A percentile compares a stretch with the other conserved stretches of the same genome.
Conservation (phyloP, 2,888 invertebrate genomes). For the Pterobdella sp. region DNA sequence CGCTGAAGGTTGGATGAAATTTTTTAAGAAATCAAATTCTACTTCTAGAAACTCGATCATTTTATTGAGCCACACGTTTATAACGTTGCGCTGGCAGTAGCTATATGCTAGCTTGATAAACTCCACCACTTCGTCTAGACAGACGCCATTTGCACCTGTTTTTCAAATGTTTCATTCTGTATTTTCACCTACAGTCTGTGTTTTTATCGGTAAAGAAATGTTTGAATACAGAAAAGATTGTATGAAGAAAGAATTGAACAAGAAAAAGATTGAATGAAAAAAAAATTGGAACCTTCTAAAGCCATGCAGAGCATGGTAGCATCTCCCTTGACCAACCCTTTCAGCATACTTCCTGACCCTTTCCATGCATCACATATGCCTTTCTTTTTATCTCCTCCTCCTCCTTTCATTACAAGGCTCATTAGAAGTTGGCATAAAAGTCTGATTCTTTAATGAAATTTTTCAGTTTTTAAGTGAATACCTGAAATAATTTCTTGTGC, state of each 20-base stretch:
- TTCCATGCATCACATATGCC: not conserved
- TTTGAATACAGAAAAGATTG: too few species aligned
- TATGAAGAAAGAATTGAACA: too few species aligned
- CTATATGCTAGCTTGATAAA: conserved; percentile 48
- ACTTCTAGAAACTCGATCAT: conserved; percentile 34
- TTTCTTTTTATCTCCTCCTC: not conserved
- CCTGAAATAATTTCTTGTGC: conserved; percentile 49
- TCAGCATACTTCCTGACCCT: not conserved
- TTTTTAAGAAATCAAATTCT: not conserved
- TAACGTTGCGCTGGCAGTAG: conserved; percentile 50
- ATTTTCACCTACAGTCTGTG: too few species aligned
- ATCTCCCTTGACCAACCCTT: not conserved
- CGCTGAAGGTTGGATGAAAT: not conserved
- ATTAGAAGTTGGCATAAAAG: not conserved
- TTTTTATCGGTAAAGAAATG: too few species aligned
- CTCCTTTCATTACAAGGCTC: too few species aligned
- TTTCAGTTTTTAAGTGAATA: conserved; percentile 30
- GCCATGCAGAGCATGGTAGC: conserved; percentile 1
- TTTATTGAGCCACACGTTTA: conserved; percentile 40
- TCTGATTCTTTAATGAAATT: not conserved
- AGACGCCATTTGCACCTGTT: conserved; percentile 47
- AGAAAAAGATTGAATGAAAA: not conserved
- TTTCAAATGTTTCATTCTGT: too few species aligned
- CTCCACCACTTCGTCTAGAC: conserved; percentile 46
- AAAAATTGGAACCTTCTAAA: not conserved